Evolutionary conservation across 2,113 vertebrate genomes (phyloP).

Genomic region (Catharus minimus): DNA sequence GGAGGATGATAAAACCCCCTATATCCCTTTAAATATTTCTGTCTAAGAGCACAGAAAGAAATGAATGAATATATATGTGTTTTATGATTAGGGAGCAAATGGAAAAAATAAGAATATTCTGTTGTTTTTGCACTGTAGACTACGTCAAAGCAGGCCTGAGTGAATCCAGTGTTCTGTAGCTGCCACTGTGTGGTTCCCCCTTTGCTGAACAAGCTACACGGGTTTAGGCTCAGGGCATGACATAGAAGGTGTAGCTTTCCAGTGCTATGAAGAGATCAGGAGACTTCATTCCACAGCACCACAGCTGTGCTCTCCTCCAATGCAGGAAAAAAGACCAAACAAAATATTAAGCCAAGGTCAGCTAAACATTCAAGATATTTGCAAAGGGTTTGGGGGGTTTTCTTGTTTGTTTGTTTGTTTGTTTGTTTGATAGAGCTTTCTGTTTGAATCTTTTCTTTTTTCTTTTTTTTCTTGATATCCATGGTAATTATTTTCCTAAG

Average conservation of each 20-base stretch:
- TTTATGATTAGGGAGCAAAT: neutral
- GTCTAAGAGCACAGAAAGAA: neutral
- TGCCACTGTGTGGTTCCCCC: rapidly evolving
- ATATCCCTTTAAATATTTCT: neutral
- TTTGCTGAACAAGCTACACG: neutral
- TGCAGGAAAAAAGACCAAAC: neutral
- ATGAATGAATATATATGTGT: neutral
- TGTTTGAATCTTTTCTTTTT: neutral
- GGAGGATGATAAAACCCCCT: neutral
- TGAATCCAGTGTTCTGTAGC: neutral
- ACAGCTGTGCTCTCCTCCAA: neutral
- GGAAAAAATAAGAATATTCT: neutral
- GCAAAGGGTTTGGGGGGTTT: no score
- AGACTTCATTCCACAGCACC: neutral
- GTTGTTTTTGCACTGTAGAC: neutral
- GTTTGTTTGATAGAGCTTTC: neutral
- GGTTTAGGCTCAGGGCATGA: neutral
- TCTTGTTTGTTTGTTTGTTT: no score
- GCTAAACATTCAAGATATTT: neutral
- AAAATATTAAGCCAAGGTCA: neutral
- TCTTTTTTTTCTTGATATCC: neutral
- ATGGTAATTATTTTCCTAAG: neutral
- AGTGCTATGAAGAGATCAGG: neutral
- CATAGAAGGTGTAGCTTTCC: neutral
- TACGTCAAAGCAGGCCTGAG: neutral